These are phyloP conservation scores for Torymus texanus DNA, from an alignment of 2,888 invertebrate species.

Conservation along the genomic window DNA sequence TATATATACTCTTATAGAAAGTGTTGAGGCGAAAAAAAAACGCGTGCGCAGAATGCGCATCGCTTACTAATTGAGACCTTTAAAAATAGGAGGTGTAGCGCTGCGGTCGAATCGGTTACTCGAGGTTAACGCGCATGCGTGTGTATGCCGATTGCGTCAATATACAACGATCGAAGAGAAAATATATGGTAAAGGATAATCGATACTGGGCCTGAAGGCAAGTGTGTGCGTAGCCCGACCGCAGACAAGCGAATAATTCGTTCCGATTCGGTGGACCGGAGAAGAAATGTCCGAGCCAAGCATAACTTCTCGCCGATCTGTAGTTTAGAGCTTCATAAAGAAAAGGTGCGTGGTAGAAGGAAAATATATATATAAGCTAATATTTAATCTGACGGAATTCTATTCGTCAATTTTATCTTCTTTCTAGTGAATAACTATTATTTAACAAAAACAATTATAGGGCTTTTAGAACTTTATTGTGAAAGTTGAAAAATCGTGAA, in stretches of 20 bases:
- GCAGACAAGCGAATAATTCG: slow-evolving; percentile 44
- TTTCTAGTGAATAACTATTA: no score
- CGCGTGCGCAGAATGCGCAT: neutral
- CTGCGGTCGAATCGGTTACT: neutral
- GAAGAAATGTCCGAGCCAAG: slow-evolving; percentile 25
- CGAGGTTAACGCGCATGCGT: slow-evolving; percentile 5
- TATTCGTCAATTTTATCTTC: no score
- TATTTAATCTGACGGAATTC: no score
- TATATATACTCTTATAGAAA: no score
- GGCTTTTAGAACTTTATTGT: no score
- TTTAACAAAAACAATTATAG: no score
- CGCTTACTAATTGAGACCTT: neutral
- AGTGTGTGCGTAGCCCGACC: neutral
- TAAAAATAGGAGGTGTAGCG: slow-evolving; percentile 13
- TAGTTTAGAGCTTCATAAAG: no score
- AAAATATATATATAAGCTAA: no score
- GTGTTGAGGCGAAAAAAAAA: no score
- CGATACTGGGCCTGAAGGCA: neutral
- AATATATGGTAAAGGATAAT: slow-evolving; percentile 18
- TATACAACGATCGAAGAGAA: slow-evolving; percentile 24
- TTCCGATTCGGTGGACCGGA: slow-evolving; percentile 25
- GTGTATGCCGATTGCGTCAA: neutral
- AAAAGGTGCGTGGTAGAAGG: no score
- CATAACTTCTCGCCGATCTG: slow-evolving; percentile 4
- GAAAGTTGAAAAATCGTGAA: no score